Conservation (phyloP, 2,888 invertebrate species). For the Pseudolycoriella hygida region DNA sequence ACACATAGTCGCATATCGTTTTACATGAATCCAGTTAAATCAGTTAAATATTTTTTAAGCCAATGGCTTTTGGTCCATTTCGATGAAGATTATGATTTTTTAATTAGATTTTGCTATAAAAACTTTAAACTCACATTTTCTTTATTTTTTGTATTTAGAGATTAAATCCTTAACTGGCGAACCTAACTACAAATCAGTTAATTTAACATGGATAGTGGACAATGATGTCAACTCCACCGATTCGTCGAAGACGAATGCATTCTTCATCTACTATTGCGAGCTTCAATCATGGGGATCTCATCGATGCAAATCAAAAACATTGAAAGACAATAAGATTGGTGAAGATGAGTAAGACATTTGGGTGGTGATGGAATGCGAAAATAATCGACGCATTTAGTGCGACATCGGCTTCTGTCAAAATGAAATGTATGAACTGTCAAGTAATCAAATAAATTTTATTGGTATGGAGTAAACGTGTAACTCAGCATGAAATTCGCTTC, state of each 20-base stretch:
- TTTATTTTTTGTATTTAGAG: constrained; percentile 16
- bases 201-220: constrained; percentile 30
- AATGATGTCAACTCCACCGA: constrained; percentile 14
- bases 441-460: too few relatives aligned
- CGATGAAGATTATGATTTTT: too few relatives aligned
- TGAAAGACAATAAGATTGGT: constrained; percentile 17
- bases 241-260: constrained; percentile 22
- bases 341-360: neutral
- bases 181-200: constrained; percentile 29
- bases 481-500: too few relatives aligned
- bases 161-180: constrained; percentile 28
- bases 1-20: too few relatives aligned
- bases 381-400: too few relatives aligned
- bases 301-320: constrained; percentile 43
- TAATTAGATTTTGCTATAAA: too few relatives aligned
- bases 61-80: too few relatives aligned
- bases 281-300: constrained; percentile 63
- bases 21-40: too few relatives aligned
- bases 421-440: too few relatives aligned
- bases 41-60: too few relatives aligned
- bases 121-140: neutral
- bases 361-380: neutral
- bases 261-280: constrained; percentile 61
- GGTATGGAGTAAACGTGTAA: too few relatives aligned
- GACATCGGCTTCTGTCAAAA: too few relatives aligned